Conservation (phyloP, 2,797 vertebrate genomes). For the Bovichtus variegatus region DNA sequence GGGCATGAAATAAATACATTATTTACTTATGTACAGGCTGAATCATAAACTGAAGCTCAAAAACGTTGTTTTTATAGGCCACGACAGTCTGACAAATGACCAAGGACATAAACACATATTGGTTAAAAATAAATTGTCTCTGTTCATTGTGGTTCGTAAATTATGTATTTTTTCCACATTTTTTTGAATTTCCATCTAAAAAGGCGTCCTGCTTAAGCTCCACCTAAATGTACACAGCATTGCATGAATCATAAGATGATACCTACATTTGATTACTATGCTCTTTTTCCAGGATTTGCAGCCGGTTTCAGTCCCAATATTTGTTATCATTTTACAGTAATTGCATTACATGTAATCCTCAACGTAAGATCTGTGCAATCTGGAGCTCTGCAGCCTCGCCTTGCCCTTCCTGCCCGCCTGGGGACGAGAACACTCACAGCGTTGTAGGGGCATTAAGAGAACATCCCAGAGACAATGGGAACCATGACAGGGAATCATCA, state of each 20-base stretch:
- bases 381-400: slow-evolving; percentile 23
- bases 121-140: background rate
- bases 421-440: slow-evolving; percentile 10
- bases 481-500: slow-evolving; percentile 59
- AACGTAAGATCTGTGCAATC: slow-evolving; percentile 11
- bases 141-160: background rate
- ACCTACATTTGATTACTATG: slow-evolving; percentile 8
- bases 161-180: background rate
- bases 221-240: background rate
- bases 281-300: slow-evolving; percentile 17
- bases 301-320: slow-evolving; percentile 11
- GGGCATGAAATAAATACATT: background rate
- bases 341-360: slow-evolving; percentile 27
- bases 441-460: slow-evolving; percentile 40
- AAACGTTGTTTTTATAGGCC: background rate
- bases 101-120: background rate
- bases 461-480: slow-evolving; percentile 59
- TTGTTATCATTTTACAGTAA: slow-evolving; percentile 25
- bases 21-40: background rate
- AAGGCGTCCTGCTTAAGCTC: background rate
- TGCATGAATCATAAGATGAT: background rate
- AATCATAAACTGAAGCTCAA: background rate
- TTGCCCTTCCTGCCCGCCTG: slow-evolving; percentile 17
- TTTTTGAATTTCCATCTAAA: background rate
- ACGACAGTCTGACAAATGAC: background rate